Evolutionary conservation across 2,797 vertebrate genomes (phyloP).

Genomic region (Eulemur coronatus): DNA sequence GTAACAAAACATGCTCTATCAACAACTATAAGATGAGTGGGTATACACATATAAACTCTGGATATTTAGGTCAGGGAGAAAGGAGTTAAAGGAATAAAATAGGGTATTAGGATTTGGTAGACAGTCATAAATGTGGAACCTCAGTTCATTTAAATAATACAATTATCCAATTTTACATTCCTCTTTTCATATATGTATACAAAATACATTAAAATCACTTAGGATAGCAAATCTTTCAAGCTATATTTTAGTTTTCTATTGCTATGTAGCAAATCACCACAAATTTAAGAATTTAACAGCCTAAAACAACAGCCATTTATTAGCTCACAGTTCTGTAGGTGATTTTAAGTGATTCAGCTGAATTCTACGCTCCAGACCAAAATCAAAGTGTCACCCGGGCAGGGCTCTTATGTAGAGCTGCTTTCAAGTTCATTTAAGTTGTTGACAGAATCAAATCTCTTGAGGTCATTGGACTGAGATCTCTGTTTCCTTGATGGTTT

Average conservation of each 20-base stretch:
- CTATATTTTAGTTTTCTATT: background rate
- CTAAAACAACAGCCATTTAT: background rate
- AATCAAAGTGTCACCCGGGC: background rate
- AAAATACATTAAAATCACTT: background rate
- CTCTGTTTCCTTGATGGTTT: background rate
- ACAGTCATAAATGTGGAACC: background rate
- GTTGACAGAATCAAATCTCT: background rate
- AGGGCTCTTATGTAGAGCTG: background rate
- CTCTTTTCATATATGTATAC: background rate
- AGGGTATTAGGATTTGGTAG: background rate
- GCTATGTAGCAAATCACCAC: background rate
- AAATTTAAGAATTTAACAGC: background rate
- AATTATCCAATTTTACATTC: background rate
- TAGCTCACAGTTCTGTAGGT: background rate
- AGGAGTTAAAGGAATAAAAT: background rate
- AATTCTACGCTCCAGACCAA: background rate
- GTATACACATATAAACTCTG: background rate
- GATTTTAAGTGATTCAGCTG: background rate
- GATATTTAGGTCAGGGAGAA: background rate
- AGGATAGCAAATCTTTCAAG: background rate
- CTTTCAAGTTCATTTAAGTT: background rate
- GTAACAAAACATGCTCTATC: background rate
- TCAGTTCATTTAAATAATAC: background rate
- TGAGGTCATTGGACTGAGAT: background rate
- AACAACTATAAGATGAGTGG: background rate